Evolutionary conservation across 2,888 invertebrate species (phyloP).

Genomic region (Panzeria rudis): DNA sequence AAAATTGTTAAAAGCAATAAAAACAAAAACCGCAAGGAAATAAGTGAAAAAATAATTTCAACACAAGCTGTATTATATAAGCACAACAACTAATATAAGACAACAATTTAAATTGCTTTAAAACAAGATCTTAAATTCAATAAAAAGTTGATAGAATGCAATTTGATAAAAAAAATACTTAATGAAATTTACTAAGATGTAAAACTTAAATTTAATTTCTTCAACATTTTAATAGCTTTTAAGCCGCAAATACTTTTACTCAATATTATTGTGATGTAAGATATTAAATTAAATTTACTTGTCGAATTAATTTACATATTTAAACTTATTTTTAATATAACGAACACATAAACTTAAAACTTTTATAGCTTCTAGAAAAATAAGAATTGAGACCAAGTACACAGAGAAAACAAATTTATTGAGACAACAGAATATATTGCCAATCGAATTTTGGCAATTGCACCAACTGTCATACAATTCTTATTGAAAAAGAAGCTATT

Average conservation of each 20-base stretch:
- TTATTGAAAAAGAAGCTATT: no score
- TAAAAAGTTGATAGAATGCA: neutral
- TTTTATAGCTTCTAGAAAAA: neutral
- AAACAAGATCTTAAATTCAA: neutral
- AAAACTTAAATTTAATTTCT: neutral
- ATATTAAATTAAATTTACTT: neutral
- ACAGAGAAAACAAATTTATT: no score
- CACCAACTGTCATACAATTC: no score
- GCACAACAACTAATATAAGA: neutral
- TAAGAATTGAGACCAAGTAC: no score
- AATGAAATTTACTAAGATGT: no score
- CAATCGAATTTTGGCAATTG: no score
- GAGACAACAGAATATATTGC: no score
- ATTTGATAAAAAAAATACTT: neutral
- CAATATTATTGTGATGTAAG: neutral
- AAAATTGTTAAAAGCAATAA: conserved; percentile 15
- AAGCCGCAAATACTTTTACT: neutral
- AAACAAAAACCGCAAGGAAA: neutral
- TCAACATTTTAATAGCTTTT: no score
- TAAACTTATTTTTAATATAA: neutral
- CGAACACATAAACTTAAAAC: neutral
- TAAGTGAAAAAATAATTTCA: neutral
- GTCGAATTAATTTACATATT: no score
- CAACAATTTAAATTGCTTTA: neutral
- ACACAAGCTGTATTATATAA: conserved; percentile 17